Conservation (phyloP, 2,888 invertebrate species). For the Chymomyza fuscimana region DNA sequence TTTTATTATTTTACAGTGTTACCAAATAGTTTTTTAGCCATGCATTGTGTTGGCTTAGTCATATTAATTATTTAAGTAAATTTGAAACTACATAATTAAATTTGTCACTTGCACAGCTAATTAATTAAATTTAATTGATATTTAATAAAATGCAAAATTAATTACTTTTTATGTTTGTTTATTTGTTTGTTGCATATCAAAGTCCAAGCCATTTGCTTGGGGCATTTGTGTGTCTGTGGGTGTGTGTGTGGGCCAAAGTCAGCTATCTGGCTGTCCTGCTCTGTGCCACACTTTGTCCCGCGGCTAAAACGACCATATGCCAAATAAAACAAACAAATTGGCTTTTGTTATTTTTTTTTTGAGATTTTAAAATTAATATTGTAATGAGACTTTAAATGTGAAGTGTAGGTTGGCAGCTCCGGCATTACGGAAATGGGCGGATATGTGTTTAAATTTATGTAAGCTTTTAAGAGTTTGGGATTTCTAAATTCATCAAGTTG, state of each 20-base stretch:
- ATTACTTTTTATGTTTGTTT: neutral
- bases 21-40: neutral
- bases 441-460: too few species aligned
- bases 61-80: constrained; percentile 22
- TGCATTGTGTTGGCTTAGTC: too few species aligned
- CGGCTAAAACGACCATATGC: neutral
- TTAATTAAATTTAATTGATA: neutral
- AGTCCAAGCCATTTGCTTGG: neutral
- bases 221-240: neutral
- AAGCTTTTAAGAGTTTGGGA: too few species aligned
- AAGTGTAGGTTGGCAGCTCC: neutral
- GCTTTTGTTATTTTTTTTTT: neutral
- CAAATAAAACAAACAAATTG: neutral
- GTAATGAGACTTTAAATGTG: neutral
- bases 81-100: constrained; percentile 31
- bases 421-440: too few species aligned
- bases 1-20: constrained; percentile 7
- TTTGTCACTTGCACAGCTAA: neutral
- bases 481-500: too few species aligned
- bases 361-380: neutral
- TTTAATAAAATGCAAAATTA: constrained; percentile 1
- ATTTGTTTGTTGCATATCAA: neutral
- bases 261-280: neutral
- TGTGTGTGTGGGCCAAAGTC: neutral
- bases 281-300: neutral